Percentiles rank a stretch among this genome's conserved stretches.
These are phyloP conservation scores for Botia kubotai DNA, from an alignment of 2,797 vertebrate genomes.

Conservation along the genomic window DNA sequence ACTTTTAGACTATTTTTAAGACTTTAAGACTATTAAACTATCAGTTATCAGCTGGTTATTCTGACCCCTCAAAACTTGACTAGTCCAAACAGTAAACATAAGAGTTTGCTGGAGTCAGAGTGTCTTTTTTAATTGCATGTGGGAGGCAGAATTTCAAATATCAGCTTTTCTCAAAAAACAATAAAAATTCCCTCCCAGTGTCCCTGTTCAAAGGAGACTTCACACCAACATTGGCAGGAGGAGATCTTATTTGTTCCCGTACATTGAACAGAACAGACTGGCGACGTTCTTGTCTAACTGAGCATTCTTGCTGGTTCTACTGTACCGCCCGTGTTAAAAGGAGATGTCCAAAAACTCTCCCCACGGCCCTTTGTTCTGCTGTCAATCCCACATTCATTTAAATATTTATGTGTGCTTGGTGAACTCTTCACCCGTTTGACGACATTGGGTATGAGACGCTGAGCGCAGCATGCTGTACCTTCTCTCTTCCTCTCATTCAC, in stretches of 20 bases:
- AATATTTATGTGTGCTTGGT: slow-evolving; percentile 81
- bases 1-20: too few relatives aligned
- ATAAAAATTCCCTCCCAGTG: slow-evolving; percentile 1
- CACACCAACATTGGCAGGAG: slow-evolving; percentile 11
- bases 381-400: slow-evolving; percentile 77
- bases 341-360: slow-evolving; percentile 55
- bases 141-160: background rate
- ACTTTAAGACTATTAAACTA: too few relatives aligned
- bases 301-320: slow-evolving; percentile 3
- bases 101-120: background rate
- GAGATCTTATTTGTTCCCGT: background rate
- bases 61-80: background rate
- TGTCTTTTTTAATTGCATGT: background rate
- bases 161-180: background rate
- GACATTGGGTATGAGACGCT: slow-evolving; percentile 58
- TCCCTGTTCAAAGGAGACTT: background rate
- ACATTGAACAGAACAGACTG: background rate
- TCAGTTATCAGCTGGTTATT: background rate
- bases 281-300: background rate
- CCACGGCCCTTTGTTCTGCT: slow-evolving; percentile 75
- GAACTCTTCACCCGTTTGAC: slow-evolving; percentile 77
- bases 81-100: background rate
- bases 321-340: slow-evolving; percentile 65
- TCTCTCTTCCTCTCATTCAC: slow-evolving; percentile 58
- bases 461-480: slow-evolving; percentile 53